Evolutionary conservation across 2,113 vertebrate genomes (phyloP).

Genomic region (Chauna torquata): DNA sequence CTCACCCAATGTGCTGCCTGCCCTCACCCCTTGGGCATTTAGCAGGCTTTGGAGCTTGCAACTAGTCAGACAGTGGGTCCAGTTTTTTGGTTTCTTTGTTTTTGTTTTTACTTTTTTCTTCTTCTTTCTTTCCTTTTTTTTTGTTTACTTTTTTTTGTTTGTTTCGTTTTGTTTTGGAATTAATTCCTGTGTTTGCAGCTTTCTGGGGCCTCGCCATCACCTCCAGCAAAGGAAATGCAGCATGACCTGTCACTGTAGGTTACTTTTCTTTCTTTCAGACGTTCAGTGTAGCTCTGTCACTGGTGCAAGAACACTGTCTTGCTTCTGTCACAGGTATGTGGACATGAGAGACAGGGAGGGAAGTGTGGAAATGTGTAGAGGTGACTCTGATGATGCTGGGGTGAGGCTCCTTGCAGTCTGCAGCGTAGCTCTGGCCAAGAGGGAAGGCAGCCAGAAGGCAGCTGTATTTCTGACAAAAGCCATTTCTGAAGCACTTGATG

Average conservation of each 20-base stretch:
- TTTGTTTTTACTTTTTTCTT: background rate
- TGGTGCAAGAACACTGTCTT: background rate
- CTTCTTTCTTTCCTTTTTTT: too few species aligned
- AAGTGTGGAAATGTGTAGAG: background rate
- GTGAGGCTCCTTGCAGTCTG: background rate
- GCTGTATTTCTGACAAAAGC: background rate
- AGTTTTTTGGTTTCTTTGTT: background rate
- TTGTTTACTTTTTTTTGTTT: background rate
- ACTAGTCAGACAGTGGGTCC: background rate
- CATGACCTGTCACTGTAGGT: background rate
- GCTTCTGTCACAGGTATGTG: background rate
- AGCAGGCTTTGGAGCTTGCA: background rate
- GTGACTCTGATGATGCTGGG: fast-evolving
- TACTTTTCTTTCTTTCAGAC: background rate
- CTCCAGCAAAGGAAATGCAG: background rate
- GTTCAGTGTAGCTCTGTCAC: background rate
- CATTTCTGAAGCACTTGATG: background rate
- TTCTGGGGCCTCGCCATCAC: background rate
- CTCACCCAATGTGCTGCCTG: background rate
- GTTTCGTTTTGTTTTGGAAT: background rate
- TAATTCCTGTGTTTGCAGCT: background rate
- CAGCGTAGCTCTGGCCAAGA: background rate
- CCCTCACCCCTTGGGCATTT: background rate
- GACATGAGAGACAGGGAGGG: background rate
- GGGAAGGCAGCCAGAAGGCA: background rate